Evolutionary conservation across 2,797 vertebrate species (phyloP).

Genomic region (Myotis vivesi): DNA sequence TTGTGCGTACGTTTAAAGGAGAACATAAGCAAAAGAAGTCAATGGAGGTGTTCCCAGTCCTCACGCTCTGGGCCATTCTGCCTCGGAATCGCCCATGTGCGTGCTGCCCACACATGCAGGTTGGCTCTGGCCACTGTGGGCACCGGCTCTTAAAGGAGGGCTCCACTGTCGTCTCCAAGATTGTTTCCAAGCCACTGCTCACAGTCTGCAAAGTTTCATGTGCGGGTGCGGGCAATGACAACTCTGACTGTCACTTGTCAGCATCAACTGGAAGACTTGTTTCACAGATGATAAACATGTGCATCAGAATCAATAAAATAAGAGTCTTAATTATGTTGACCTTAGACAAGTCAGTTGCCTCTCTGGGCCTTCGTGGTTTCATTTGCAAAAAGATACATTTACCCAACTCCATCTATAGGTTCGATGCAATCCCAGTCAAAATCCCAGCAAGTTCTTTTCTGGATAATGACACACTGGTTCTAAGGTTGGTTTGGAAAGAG

Average conservation of each 20-base stretch:
- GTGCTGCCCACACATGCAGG: fast-evolving
- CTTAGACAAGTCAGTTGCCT: neutral
- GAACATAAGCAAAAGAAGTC: neutral
- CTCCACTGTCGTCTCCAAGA: neutral
- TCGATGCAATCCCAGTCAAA: too few species aligned
- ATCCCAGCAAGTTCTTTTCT: neutral
- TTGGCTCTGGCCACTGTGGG: fast-evolving
- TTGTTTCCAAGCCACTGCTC: neutral
- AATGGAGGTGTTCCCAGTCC: neutral
- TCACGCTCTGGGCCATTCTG: neutral
- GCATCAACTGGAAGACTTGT: neutral
- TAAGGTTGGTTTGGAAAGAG: neutral
- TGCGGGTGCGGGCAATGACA: neutral
- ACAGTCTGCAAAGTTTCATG: neutral
- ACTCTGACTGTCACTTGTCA: neutral
- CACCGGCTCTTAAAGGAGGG: neutral
- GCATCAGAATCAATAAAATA: neutral
- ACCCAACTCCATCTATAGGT: neutral
- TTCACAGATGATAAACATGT: neutral
- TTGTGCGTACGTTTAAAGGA: too few species aligned
- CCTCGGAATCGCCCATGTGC: fast-evolving
- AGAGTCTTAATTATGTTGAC: neutral
- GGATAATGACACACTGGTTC: neutral
- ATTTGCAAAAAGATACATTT: neutral
- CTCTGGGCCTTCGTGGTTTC: neutral